phyloP scores from a whole-genome alignment of 2,113 vertebrate genomes.

The Phalacrocorax pelagicus region DNA sequence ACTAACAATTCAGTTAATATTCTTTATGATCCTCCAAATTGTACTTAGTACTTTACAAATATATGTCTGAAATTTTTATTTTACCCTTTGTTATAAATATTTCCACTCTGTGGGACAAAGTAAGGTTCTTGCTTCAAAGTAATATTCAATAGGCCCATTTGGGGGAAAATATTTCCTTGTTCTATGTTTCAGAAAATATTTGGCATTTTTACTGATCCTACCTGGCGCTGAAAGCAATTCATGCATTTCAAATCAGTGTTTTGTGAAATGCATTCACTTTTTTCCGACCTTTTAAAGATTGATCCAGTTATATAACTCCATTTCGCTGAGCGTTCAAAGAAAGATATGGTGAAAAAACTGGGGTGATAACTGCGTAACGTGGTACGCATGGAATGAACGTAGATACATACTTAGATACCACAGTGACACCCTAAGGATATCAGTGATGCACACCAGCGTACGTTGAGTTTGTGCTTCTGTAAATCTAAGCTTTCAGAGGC shows the following conservation, averaged over 20 bases:
- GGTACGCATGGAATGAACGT: neutral
- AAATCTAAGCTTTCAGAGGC: neutral
- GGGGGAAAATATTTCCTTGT: neutral
- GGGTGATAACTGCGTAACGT: conserved; percentile 35
- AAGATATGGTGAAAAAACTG: conserved; percentile 55
- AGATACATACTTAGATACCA: neutral
- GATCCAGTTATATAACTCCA: conserved; percentile 43
- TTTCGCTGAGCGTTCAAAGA: neutral
- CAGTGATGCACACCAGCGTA: neutral
- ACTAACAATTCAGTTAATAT: neutral
- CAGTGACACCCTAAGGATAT: neutral
- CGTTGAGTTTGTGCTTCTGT: neutral
- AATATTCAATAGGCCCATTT: neutral
- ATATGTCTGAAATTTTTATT: neutral
- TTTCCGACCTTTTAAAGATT: neutral
- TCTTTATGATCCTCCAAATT: neutral
- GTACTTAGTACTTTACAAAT: neutral
- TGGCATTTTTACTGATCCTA: neutral
- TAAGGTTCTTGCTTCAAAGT: neutral
- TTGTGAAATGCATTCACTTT: neutral
- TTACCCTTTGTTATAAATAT: neutral
- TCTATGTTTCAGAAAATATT: neutral
- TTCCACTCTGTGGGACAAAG: no score
- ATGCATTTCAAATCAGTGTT: neutral
- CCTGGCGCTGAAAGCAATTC: neutral